Evolutionary conservation across 2,888 invertebrate species (phyloP).

Genomic region (Danaus chrysippus): DNA sequence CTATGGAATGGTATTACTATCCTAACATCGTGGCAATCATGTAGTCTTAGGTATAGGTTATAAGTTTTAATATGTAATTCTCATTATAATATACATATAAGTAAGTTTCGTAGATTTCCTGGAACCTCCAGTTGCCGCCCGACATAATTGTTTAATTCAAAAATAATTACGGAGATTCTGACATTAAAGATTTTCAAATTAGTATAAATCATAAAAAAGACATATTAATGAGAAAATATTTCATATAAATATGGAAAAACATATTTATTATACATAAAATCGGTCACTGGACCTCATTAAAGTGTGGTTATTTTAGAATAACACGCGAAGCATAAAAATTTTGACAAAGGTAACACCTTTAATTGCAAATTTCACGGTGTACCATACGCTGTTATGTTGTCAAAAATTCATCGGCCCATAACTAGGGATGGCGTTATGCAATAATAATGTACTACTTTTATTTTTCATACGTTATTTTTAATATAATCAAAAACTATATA

Average conservation of each 20-base stretch:
- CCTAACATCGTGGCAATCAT: too few species aligned
- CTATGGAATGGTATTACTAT: too few species aligned
- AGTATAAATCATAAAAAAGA: neutral
- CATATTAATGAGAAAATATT: neutral
- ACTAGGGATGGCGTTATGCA: slow-evolving; percentile 40
- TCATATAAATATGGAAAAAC: neutral
- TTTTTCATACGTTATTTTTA: neutral
- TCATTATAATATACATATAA: too few species aligned
- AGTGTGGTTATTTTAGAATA: neutral
- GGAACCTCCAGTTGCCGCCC: too few species aligned
- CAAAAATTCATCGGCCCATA: slow-evolving; percentile 58
- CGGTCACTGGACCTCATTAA: too few species aligned
- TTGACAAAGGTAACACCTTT: slow-evolving; percentile 36
- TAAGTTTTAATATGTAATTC: too few species aligned
- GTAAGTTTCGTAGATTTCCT: too few species aligned
- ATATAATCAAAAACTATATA: neutral
- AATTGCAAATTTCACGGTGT: slow-evolving; percentile 62
- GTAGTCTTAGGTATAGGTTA: too few species aligned
- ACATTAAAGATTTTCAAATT: too few species aligned
- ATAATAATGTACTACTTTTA: neutral
- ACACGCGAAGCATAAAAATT: slow-evolving; percentile 21
- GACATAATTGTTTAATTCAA: too few species aligned
- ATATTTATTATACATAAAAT: neutral
- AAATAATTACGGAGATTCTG: too few species aligned
- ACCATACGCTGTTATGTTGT: slow-evolving; percentile 40